phyloP scores from a whole-genome alignment of 2,888 invertebrate genomes.

The Lagria hirta region DNA sequence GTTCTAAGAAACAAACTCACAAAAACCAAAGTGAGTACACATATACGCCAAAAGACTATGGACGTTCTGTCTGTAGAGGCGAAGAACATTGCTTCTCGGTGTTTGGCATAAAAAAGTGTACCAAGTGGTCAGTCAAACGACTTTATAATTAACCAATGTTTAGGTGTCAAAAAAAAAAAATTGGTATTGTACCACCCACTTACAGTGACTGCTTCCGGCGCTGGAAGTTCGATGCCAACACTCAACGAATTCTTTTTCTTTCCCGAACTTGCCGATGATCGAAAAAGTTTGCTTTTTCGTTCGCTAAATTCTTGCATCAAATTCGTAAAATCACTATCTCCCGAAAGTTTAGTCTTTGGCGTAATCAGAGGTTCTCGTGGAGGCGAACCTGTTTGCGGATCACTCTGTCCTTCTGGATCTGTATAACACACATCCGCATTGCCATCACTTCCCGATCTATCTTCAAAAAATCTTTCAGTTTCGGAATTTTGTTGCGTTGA shows the following conservation, averaged over 20 bases:
- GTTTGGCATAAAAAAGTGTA: no score
- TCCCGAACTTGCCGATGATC: slow-evolving; percentile 61
- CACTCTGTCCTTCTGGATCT: slow-evolving; percentile 70
- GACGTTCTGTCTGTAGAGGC: no score
- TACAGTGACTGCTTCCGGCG: slow-evolving; percentile 45
- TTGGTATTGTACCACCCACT: no score
- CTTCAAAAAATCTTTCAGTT: slow-evolving; percentile 45
- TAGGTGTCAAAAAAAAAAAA: no score
- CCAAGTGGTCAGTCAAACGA: no score
- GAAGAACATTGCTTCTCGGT: no score
- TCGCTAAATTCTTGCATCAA: slow-evolving; percentile 51
- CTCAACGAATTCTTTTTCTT: slow-evolving; percentile 68
- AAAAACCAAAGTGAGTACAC: no score
- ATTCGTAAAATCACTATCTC: slow-evolving; percentile 44
- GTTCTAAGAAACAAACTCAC: no score
- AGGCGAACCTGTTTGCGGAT: slow-evolving; percentile 61
- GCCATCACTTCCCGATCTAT: slow-evolving; percentile 58
- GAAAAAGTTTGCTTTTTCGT: slow-evolving; percentile 65
- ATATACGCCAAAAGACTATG: no score
- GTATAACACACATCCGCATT: slow-evolving; percentile 60
- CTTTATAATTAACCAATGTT: no score
- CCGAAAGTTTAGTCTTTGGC: slow-evolving; percentile 36
- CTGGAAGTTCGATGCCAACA: slow-evolving; percentile 55
- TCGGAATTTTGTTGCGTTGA: slow-evolving; percentile 42
- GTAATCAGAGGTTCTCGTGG: slow-evolving; percentile 54